Evolutionary conservation across 2,888 invertebrate genomes (phyloP).

Genomic region (Heliothis peltigera): DNA sequence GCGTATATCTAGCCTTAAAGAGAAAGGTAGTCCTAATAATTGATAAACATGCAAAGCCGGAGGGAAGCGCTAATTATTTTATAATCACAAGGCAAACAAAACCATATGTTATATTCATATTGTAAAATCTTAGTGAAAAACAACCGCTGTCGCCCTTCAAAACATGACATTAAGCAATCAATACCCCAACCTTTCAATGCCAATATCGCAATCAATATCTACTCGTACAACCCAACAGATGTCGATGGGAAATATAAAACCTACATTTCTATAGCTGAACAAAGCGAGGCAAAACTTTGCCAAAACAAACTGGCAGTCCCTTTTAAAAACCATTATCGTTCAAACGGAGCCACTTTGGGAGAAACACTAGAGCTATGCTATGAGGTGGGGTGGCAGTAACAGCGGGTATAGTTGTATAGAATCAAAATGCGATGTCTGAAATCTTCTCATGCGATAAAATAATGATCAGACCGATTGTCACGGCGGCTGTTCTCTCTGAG

Average conservation of each 20-base stretch:
- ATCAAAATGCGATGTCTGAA: no score
- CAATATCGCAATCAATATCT: slow-evolving; percentile 15
- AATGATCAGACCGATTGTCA: no score
- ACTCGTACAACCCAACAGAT: slow-evolving; percentile 51
- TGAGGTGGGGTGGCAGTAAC: slow-evolving; percentile 52
- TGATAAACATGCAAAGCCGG: no score
- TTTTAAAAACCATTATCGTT: slow-evolving; percentile 79
- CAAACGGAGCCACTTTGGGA: slow-evolving; percentile 74
- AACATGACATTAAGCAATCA: neutral
- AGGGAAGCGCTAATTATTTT: no score
- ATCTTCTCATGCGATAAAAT: no score
- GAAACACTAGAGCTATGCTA: slow-evolving; percentile 70
- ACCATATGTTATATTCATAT: no score
- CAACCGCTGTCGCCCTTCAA: no score
- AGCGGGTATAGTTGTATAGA: slow-evolving; percentile 55
- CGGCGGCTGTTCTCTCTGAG: no score
- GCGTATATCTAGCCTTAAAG: no score
- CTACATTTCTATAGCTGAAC: slow-evolving; percentile 21
- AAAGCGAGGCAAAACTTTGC: slow-evolving; percentile 52
- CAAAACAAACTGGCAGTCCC: slow-evolving; percentile 68
- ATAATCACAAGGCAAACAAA: no score
- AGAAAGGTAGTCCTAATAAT: no score
- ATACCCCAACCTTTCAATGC: slow-evolving; percentile 7
- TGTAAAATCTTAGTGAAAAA: no score
- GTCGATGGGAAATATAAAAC: slow-evolving; percentile 37